These are phyloP conservation scores for Ernsta delagoae DNA, from an alignment of 2,888 invertebrate genomes.

Conservation along the genomic window DNA sequence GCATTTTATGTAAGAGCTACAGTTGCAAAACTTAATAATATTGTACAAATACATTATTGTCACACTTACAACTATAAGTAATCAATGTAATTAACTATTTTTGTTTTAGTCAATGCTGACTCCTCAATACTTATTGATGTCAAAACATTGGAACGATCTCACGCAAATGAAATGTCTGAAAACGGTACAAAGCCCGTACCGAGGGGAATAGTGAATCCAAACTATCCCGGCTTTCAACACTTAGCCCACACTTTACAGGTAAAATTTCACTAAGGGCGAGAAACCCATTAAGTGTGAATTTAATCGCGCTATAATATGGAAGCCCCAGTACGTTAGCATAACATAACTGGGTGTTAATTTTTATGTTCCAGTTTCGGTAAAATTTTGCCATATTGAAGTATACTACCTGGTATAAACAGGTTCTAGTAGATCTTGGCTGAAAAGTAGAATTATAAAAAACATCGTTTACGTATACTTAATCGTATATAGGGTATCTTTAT, in stretches of 20 bases:
- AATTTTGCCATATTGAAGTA: neutral
- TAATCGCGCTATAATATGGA: conserved; percentile 51
- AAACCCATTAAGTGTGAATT: conserved; percentile 53
- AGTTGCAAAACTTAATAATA: too few species aligned
- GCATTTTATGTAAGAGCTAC: conserved; percentile 25
- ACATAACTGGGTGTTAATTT: conserved; percentile 43
- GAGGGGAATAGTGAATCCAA: conserved; percentile 92
- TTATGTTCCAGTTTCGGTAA: conserved; percentile 12
- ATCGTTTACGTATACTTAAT: too few species aligned
- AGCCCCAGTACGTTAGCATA: conserved; percentile 58
- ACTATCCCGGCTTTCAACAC: conserved; percentile 94
- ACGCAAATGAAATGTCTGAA: conserved; percentile 81
- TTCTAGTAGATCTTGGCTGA: conserved; percentile 42
- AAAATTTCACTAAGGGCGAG: conserved; percentile 49
- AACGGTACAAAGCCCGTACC: conserved; percentile 75
- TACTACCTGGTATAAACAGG: conserved; percentile 52
- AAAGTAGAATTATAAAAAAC: too few species aligned
- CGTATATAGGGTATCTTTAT: neutral
- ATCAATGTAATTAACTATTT: neutral
- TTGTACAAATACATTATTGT: too few species aligned
- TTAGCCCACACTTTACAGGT: conserved; percentile 89
- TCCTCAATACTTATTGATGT: conserved; percentile 78
- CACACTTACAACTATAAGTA: too few species aligned
- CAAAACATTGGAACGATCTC: conserved; percentile 83
- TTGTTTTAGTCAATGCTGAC: conserved; percentile 44